These are phyloP conservation scores for Zygothrica quintamaculata DNA, from an alignment of 2,888 invertebrate genomes.

Conservation along the genomic window DNA sequence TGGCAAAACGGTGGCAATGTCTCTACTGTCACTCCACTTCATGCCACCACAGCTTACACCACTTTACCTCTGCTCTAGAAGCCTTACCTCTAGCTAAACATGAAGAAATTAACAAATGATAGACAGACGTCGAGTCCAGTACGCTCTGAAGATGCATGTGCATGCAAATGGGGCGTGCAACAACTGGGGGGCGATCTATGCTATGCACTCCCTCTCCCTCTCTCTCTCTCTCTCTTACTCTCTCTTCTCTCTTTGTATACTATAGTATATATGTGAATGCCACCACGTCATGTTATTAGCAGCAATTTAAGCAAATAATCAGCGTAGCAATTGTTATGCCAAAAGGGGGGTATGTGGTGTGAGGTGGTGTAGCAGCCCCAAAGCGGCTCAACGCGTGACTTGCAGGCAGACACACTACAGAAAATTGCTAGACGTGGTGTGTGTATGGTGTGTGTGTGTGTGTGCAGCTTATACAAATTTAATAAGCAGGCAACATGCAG, in stretches of 20 bases:
- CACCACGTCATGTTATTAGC: conserved; percentile 84
- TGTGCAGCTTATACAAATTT: conserved; percentile 57
- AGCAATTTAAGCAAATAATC: conserved; percentile 84
- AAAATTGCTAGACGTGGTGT: conserved; percentile 53
- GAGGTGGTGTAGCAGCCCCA: conserved; percentile 9
- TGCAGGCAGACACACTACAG: conserved; percentile 63
- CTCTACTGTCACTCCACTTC: conserved; percentile 3
- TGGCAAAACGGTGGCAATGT: conserved; percentile 73
- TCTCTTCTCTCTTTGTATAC: conserved; percentile 33
- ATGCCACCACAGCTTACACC: conserved; percentile 1
- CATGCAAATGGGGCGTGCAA: conserved; percentile 69
- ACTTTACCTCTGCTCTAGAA: conserved; percentile 6
- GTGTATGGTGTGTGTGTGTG: conserved; percentile 39
- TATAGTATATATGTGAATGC: conserved; percentile 64
- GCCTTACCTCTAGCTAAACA: conserved; percentile 40
- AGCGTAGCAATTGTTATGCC: conserved; percentile 62
- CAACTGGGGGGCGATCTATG: conserved; percentile 57
- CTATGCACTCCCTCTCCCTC: conserved; percentile 22
- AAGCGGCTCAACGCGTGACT: conserved; percentile 66
- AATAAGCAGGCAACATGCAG: conserved; percentile 62
- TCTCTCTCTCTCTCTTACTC: conserved; percentile 27
- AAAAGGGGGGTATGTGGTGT: conserved; percentile 5
- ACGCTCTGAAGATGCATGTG: conserved; percentile 28
- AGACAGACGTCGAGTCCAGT: conserved; percentile 71
- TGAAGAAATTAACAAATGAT: conserved; percentile 82